Percentiles rank a stretch among this genome's conserved stretches.
These are phyloP conservation scores for Cuniculus paca DNA, from an alignment of 2,797 vertebrate species.

Conservation along the genomic window DNA sequence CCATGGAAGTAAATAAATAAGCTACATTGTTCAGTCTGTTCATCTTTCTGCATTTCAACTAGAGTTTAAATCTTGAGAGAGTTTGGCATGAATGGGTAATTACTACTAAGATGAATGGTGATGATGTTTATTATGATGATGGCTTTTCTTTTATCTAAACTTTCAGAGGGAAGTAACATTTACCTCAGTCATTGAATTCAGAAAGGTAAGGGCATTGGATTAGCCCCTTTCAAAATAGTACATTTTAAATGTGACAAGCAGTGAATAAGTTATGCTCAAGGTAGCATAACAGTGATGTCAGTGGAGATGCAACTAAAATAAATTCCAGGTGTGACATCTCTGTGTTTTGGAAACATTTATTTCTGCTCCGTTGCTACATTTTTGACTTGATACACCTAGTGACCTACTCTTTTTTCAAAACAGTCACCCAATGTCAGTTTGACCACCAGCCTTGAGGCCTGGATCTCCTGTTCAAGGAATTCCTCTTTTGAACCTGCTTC, in stretches of 20 bases:
- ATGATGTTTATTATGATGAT: conserved; percentile 63
- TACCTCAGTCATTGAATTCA: conserved; percentile 54
- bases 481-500: background rate
- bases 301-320: background rate
- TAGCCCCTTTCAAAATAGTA: conserved; percentile 55
- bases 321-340: background rate
- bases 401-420: background rate
- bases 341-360: background rate
- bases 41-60: conserved; percentile 74
- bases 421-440: background rate
- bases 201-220: background rate
- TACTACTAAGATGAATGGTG: conserved; percentile 58
- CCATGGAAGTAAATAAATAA: conserved; percentile 75
- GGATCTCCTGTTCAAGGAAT: background rate
- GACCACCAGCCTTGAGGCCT: background rate
- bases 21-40: conserved; percentile 66
- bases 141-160: conserved; percentile 65
- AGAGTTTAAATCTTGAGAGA: conserved; percentile 76
- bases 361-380: background rate
- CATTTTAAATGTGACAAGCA: conserved; percentile 44
- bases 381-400: background rate
- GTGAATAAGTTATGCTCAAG: background rate
- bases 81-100: conserved; percentile 66
- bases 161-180: conserved; percentile 58
- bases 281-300: background rate